These are phyloP conservation scores for Pomacea maculata DNA, from an alignment of 1,140 invertebrate genomes.

Conservation along the genomic window DNA sequence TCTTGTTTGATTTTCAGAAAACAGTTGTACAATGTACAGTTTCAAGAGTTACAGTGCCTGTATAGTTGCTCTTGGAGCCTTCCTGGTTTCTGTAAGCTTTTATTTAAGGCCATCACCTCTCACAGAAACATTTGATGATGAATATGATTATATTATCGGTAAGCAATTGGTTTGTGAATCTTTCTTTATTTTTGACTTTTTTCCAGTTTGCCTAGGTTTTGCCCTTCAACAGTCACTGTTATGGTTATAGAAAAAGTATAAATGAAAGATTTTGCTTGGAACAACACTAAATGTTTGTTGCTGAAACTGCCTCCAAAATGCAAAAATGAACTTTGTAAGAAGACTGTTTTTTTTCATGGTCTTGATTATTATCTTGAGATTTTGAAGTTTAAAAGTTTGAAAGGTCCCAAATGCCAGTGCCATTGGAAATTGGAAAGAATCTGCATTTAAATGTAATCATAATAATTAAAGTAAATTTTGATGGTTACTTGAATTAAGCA, in stretches of 20 bases:
- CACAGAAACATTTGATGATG: conserved; percentile 7
- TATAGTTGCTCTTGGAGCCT: too few species aligned
- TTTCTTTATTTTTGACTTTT: neutral
- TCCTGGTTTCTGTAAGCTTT: too few species aligned
- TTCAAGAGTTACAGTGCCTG: too few species aligned
- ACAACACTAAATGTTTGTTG: neutral
- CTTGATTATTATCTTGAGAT: neutral
- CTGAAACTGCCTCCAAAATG: neutral
- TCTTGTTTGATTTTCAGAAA: too few species aligned
- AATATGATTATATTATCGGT: conserved; percentile 36
- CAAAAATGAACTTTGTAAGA: neutral
- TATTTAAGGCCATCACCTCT: neutral
- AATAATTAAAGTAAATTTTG: neutral
- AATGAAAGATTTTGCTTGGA: neutral
- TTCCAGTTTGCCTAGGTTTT: neutral
- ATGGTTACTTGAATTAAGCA: neutral
- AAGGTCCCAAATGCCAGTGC: too few species aligned
- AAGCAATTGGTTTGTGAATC: neutral
- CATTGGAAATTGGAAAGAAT: neutral
- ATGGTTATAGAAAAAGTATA: neutral
- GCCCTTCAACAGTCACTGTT: neutral
- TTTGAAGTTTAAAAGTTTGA: neutral
- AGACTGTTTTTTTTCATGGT: neutral
- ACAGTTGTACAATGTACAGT: too few species aligned
- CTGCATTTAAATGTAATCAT: neutral